These are phyloP conservation scores for Cyanoramphus novaezelandiae DNA, from an alignment of 2,113 vertebrate genomes.

Conservation along the genomic window DNA sequence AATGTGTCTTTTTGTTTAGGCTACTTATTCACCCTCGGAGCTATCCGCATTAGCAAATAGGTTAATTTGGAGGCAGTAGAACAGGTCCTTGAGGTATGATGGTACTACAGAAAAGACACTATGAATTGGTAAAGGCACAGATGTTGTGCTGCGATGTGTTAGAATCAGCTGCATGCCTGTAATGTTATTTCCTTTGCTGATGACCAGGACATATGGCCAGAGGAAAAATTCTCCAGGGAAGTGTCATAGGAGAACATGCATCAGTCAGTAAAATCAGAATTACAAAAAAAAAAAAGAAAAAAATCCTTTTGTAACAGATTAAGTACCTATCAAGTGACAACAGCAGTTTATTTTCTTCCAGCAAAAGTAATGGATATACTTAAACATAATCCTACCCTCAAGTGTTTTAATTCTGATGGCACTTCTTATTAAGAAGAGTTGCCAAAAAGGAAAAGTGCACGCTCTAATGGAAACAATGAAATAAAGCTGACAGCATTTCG, in stretches of 20 bases:
- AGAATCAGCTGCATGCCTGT: not conserved
- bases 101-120: not conserved
- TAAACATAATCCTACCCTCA: slow-evolving; percentile 59
- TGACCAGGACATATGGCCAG: not conserved
- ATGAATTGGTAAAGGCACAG: not conserved
- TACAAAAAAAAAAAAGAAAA: not conserved
- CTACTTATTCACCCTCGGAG: not conserved
- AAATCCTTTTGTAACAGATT: slow-evolving; percentile 34
- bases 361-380: slow-evolving; percentile 58
- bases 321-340: slow-evolving; percentile 56
- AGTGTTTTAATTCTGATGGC: slow-evolving; percentile 50
- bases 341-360: slow-evolving; percentile 54
- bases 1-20: not conserved
- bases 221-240: not conserved
- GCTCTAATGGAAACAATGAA: slow-evolving; percentile 32
- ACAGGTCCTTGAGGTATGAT: not conserved
- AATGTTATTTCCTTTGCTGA: not conserved
- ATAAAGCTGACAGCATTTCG: slow-evolving; percentile 34
- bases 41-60: not conserved
- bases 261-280: slow-evolving; percentile 23
- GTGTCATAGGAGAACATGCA: not conserved
- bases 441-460: slow-evolving; percentile 32
- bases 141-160: not conserved
- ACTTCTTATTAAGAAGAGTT: slow-evolving; percentile 51
- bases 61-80: not conserved